A percentile compares a stretch with the other conserved stretches of the same genome.
Evolutionary conservation across 2,797 vertebrate species (phyloP).

Genomic region (Sternarchorhynchus goeldii): DNA sequence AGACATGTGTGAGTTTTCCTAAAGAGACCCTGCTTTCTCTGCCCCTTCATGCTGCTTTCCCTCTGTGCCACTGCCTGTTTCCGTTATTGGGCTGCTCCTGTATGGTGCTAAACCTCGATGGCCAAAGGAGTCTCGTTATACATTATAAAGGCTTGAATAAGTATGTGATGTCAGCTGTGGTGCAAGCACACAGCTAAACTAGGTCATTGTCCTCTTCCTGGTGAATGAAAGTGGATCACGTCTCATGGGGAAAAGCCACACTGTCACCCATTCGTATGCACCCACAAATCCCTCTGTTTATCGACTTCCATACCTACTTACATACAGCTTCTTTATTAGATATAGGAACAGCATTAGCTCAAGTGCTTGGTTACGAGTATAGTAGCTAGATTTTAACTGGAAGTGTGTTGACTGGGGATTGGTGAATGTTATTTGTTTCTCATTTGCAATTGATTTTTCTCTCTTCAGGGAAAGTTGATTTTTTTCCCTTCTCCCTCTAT

Average conservation of each 20-base stretch:
- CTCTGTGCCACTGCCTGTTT: not conserved
- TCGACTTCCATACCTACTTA: no score
- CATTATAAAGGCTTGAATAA: not conserved
- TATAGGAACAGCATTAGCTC: not conserved
- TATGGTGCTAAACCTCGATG: not conserved
- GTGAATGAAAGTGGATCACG: slow-evolving; percentile 67
- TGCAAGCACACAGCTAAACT: slow-evolving; percentile 61
- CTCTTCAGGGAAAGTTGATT: not conserved
- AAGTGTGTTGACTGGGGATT: not conserved
- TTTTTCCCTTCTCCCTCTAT: not conserved
- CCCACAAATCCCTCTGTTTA: not conserved
- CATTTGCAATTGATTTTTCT: slow-evolving; percentile 7
- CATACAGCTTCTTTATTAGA: no score
- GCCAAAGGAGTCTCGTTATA: slow-evolving; percentile 3
- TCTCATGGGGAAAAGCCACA: slow-evolving; percentile 60
- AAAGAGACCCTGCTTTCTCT: not conserved
- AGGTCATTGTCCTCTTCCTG: slow-evolving; percentile 59
- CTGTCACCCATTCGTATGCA: slow-evolving; percentile 11
- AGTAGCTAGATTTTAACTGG: not conserved
- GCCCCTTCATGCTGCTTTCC: not conserved
- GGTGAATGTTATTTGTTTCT: not conserved
- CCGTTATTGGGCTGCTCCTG: slow-evolving; percentile 3
- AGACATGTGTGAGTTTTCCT: no score
- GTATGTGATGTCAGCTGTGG: slow-evolving; percentile 33
- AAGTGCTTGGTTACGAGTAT: not conserved